phyloP scores from a whole-genome alignment of 2,888 invertebrate genomes.

The Acrobasis consociella region DNA sequence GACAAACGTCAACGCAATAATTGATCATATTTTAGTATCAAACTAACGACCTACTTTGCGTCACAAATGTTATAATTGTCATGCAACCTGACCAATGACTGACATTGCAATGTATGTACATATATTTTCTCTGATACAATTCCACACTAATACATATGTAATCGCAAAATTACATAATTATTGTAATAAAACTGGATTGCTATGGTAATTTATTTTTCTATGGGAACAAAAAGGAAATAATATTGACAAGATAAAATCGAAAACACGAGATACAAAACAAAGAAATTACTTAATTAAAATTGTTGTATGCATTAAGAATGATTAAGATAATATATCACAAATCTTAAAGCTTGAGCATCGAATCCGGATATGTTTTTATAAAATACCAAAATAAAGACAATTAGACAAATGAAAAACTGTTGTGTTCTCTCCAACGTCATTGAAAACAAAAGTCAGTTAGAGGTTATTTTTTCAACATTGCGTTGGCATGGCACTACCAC shows the following conservation, averaged over 20 bases:
- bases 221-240: neutral
- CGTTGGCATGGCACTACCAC: too few relatives aligned
- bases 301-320: neutral
- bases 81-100: neutral
- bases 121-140: slow-evolving; percentile 4
- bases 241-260: neutral
- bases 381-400: neutral
- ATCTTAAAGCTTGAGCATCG: neutral
- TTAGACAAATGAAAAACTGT: neutral
- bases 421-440: neutral
- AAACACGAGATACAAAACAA: neutral
- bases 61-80: slow-evolving; percentile 5
- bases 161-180: slow-evolving; percentile 10
- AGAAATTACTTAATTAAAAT: neutral
- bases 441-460: too few relatives aligned
- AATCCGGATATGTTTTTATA: neutral
- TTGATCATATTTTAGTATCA: slow-evolving; percentile 8
- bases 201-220: neutral
- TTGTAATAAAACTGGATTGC: slow-evolving; percentile 25
- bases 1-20: slow-evolving; percentile 5
- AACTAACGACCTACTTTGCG: slow-evolving; percentile 16
- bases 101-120: neutral
- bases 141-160: slow-evolving; percentile 23
- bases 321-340: neutral
- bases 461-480: too few relatives aligned